Evolutionary conservation across 1,140 invertebrate genomes (phyloP).

Genomic region (Cydia strobilella): DNA sequence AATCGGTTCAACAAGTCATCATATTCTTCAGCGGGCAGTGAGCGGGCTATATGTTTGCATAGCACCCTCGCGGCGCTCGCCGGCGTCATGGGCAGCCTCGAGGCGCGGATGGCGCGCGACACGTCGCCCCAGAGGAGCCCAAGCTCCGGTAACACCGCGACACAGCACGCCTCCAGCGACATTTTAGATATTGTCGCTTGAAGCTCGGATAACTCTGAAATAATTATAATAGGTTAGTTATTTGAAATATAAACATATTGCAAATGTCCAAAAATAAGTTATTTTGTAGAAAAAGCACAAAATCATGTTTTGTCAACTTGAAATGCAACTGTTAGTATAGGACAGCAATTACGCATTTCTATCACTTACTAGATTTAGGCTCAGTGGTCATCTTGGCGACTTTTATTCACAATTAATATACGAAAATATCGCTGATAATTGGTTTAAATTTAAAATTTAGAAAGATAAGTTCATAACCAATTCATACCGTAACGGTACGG

Average conservation of each 20-base stretch:
- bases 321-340: neutral
- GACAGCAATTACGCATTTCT: neutral
- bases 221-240: neutral
- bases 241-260: neutral
- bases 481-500: neutral
- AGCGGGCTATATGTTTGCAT: constrained; percentile 47
- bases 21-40: constrained; percentile 47
- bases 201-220: constrained; percentile 60
- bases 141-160: constrained; percentile 53
- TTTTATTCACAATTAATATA: neutral
- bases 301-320: neutral
- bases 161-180: constrained; percentile 52
- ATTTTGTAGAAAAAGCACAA: neutral
- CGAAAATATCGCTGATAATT: neutral
- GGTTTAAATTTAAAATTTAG: no score
- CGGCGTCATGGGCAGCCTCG: constrained; percentile 58
- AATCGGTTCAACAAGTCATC: constrained; percentile 53
- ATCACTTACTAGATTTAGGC: neutral
- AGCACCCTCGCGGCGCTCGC: constrained; percentile 55
- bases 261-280: neutral
- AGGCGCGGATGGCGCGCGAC: constrained; percentile 48
- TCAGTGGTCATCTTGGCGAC: neutral
- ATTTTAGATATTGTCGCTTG: constrained; percentile 56
- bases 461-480: neutral
- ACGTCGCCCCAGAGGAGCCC: constrained; percentile 61